Conservation (phyloP, 2,888 invertebrate genomes). For the Acanthosepion esculentum region DNA sequence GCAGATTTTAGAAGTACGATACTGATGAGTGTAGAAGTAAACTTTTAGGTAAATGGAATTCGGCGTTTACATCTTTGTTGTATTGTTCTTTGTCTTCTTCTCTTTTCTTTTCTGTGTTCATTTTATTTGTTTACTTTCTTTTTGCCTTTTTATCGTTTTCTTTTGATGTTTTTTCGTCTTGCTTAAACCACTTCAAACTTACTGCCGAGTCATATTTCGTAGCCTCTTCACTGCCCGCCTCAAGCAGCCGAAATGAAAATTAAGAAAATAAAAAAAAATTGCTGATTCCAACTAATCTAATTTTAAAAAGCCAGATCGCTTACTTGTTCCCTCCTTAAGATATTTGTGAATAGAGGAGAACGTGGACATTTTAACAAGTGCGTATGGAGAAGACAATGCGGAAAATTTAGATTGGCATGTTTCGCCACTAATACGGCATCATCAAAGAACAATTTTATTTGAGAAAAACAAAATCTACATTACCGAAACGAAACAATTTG, state of each 20-base stretch:
- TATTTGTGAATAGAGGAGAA: neutral
- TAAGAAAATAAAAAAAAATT: neutral
- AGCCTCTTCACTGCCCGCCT: neutral
- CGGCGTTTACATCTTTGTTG: too few species aligned
- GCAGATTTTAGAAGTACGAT: too few species aligned
- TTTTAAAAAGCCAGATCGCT: neutral
- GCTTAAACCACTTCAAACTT: neutral
- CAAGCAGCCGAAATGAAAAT: neutral
- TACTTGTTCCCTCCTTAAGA: neutral
- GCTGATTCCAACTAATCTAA: slow-evolving; percentile 6
- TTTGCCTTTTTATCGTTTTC: neutral
- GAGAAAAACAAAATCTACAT: too few species aligned
- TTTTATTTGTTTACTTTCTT: neutral
- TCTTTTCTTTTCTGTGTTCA: neutral
- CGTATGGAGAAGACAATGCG: neutral
- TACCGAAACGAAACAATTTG: too few species aligned
- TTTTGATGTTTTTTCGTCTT: neutral
- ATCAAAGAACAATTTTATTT: too few species aligned
- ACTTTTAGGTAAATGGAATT: too few species aligned
- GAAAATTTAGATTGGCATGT: too few species aligned
- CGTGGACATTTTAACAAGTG: neutral
- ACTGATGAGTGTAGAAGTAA: too few species aligned
- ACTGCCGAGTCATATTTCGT: neutral
- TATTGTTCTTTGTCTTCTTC: neutral
- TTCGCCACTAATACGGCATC: too few species aligned